Evolutionary conservation across 2,888 invertebrate species (phyloP).

Genomic region (Ctena decussata): DNA sequence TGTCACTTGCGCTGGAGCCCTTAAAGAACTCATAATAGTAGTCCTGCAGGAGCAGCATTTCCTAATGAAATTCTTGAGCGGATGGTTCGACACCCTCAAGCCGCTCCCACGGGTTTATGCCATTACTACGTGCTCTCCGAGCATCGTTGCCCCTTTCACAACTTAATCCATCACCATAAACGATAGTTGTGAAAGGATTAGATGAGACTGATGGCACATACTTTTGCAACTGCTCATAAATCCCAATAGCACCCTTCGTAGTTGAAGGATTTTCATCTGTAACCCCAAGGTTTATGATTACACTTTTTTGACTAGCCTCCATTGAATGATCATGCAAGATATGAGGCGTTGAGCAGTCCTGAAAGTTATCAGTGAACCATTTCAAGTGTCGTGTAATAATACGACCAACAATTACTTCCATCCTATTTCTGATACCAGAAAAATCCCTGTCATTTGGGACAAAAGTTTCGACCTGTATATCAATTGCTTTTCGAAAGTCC

Average conservation of each 20-base stretch:
- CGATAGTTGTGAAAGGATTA: constrained; percentile 33
- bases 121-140: constrained; percentile 32
- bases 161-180: constrained; percentile 44
- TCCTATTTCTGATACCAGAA: background rate
- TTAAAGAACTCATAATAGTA: constrained; percentile 43
- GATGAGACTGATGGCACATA: constrained; percentile 26
- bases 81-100: constrained; percentile 50
- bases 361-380: constrained; percentile 43
- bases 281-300: constrained; percentile 47
- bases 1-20: constrained; percentile 31
- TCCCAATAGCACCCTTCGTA: constrained; percentile 41
- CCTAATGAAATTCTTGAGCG: constrained; percentile 60
- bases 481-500: constrained; percentile 15
- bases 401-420: constrained; percentile 34
- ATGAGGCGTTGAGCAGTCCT: constrained; percentile 20
- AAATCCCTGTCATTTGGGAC: constrained; percentile 29
- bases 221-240: constrained; percentile 28
- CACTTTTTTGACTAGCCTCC: constrained; percentile 29
- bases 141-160: constrained; percentile 50
- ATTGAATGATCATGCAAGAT: constrained; percentile 35
- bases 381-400: constrained; percentile 31
- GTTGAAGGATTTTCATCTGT: constrained; percentile 47
- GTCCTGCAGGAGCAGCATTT: constrained; percentile 57
- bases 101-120: constrained; percentile 24
- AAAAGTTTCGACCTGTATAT: constrained; percentile 17